Conservation (phyloP, 92 coral and sea anemone species). For the Phenganax subtilis region DNA sequence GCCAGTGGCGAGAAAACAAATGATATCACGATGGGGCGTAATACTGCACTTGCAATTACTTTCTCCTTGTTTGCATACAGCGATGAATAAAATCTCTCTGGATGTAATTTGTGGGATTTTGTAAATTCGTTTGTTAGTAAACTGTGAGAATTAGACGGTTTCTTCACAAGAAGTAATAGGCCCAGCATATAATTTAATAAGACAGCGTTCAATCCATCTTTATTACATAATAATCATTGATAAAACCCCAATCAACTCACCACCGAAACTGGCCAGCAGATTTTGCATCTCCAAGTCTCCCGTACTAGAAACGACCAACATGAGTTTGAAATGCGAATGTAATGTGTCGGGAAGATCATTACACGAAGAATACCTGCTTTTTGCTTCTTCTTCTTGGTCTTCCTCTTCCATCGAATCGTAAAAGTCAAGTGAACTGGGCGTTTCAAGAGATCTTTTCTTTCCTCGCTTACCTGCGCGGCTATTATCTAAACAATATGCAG, state of each 20-base stretch:
- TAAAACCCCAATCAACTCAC: conserved; percentile 39
- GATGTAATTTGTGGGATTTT: neutral
- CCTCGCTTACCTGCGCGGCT: conserved; percentile 17
- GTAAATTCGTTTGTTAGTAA: neutral
- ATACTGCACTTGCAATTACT: too few species aligned
- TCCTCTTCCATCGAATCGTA: conserved; percentile 28
- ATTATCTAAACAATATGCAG: neutral
- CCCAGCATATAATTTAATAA: neutral
- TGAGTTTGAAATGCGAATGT: neutral
- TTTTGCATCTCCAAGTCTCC: conserved; percentile 83
- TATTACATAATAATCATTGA: too few species aligned
- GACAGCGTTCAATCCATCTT: neutral
- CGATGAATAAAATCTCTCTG: neutral
- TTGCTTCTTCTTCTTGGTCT: conserved; percentile 1
- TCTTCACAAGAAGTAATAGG: neutral
- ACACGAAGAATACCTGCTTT: neutral
- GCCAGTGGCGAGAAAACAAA: too few species aligned
- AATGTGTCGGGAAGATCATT: neutral
- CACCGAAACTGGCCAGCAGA: conserved; percentile 83
- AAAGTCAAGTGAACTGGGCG: conserved; percentile 24
- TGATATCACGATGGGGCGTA: too few species aligned
- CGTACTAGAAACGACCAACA: conserved; percentile 33
- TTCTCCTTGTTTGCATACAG: neutral
- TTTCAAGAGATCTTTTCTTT: conserved; percentile 26
- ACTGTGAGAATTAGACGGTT: neutral